Evolutionary conservation across 2,797 vertebrate genomes (phyloP).

Genomic region (Onychomys torridus): DNA sequence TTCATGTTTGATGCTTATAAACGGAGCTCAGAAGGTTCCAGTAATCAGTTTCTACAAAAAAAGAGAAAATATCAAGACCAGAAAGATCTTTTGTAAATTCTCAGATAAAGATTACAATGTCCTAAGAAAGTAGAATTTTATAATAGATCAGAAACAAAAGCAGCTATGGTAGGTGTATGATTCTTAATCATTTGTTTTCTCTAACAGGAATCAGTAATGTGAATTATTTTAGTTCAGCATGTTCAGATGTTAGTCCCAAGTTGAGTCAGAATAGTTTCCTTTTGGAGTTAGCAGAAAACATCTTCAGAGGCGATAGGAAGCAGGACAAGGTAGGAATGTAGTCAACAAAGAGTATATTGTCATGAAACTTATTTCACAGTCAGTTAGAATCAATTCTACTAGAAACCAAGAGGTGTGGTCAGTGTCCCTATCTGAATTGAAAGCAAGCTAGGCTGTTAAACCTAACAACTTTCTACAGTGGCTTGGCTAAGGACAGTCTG

Average conservation of each 20-base stretch:
- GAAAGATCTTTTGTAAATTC: constrained; percentile 27
- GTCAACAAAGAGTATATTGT: neutral
- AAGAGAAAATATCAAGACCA: constrained; percentile 28
- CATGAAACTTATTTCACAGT: neutral
- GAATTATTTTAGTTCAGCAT: neutral
- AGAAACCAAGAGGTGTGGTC: neutral
- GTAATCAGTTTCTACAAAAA: constrained; percentile 37
- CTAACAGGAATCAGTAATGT: neutral
- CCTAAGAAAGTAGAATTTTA: neutral
- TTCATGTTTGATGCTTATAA: constrained; percentile 49
- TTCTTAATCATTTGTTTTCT: constrained; percentile 41
- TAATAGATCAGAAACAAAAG: neutral
- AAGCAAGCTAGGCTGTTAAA: neutral
- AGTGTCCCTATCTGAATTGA: neutral
- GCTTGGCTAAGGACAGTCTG: neutral
- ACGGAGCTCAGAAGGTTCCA: constrained; percentile 38
- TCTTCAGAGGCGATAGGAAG: neutral
- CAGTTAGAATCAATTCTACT: neutral
- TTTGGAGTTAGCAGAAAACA: neutral
- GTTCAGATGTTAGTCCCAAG: neutral
- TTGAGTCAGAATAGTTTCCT: constrained; percentile 52
- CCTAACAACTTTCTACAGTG: neutral
- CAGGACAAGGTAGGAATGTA: neutral
- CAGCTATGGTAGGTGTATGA: neutral
- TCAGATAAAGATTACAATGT: constrained; percentile 3